These are phyloP conservation scores for Lacanobia oleracea DNA, from an alignment of 2,888 invertebrate genomes.

Conservation along the genomic window DNA sequence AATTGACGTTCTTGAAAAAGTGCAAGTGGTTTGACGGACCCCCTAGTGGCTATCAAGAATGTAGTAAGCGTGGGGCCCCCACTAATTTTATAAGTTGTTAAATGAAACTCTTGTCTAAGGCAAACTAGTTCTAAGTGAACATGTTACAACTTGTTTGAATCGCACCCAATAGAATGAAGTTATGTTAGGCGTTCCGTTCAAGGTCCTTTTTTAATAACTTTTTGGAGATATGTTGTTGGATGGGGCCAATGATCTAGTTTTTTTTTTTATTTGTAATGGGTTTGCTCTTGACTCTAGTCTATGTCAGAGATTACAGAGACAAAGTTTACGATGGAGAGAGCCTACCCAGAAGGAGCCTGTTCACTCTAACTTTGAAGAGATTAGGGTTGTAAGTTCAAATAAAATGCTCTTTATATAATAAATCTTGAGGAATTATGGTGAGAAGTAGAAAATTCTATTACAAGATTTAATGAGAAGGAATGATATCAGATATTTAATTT, in stretches of 20 bases:
- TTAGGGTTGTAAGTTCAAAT: too few relatives aligned
- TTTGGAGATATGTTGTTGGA: not conserved
- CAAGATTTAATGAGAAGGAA: not conserved
- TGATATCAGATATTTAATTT: too few relatives aligned
- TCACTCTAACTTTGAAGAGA: too few relatives aligned
- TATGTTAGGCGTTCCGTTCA: constrained; percentile 19
- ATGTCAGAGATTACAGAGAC: too few relatives aligned
- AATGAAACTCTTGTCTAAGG: not conserved
- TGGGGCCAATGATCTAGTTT: too few relatives aligned
- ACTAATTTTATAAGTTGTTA: not conserved
- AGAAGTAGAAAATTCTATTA: not conserved
- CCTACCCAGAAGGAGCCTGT: too few relatives aligned
- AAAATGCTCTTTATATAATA: too few relatives aligned
- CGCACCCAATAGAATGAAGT: not conserved
- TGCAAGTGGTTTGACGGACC: not conserved
- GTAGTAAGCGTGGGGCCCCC: constrained; percentile 26
- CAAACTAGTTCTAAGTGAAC: constrained; percentile 55
- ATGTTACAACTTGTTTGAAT: constrained; percentile 58
- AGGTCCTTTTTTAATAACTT: constrained; percentile 24
- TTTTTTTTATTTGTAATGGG: too few relatives aligned
- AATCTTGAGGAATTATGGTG: not conserved
- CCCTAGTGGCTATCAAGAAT: constrained; percentile 3
- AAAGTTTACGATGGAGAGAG: too few relatives aligned
- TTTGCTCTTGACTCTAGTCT: too few relatives aligned
- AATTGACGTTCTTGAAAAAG: not conserved